Evolutionary conservation across 2,797 vertebrate species (phyloP).

Genomic region (Poecilia picta): DNA sequence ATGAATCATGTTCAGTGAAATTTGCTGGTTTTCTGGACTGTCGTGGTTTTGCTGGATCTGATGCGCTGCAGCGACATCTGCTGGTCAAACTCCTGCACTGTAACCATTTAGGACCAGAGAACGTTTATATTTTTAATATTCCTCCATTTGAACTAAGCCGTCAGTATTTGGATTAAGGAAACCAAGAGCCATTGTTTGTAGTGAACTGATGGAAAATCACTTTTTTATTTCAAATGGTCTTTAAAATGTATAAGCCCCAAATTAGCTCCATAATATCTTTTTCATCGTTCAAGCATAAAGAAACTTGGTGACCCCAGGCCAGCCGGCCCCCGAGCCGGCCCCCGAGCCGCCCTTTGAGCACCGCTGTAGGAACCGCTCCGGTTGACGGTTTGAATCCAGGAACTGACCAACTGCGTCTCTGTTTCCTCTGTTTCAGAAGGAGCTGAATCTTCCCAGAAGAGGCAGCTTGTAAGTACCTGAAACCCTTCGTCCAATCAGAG

Average conservation of each 20-base stretch:
- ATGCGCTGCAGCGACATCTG: conserved; percentile 42
- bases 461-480: conserved; percentile 85
- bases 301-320: no score
- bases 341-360: no score
- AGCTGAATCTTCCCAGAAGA: conserved; percentile 84
- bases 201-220: no score
- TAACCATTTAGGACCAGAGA: background rate
- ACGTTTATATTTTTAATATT: no score
- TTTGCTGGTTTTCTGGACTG: background rate
- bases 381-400: background rate
- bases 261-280: no score
- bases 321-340: no score
- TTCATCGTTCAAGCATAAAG: no score
- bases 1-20: background rate
- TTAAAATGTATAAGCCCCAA: no score
- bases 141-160: no score
- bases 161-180: no score
- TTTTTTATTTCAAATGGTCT: no score
- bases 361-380: background rate
- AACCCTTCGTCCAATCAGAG: conserved; percentile 8
- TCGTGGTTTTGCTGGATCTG: background rate
- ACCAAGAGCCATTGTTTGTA: no score
- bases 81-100: conserved; percentile 30
- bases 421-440: conserved; percentile 79
- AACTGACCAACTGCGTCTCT: conserved; percentile 9